phyloP scores from a whole-genome alignment of 2,888 invertebrate genomes.

The Pedicia rivosa region DNA sequence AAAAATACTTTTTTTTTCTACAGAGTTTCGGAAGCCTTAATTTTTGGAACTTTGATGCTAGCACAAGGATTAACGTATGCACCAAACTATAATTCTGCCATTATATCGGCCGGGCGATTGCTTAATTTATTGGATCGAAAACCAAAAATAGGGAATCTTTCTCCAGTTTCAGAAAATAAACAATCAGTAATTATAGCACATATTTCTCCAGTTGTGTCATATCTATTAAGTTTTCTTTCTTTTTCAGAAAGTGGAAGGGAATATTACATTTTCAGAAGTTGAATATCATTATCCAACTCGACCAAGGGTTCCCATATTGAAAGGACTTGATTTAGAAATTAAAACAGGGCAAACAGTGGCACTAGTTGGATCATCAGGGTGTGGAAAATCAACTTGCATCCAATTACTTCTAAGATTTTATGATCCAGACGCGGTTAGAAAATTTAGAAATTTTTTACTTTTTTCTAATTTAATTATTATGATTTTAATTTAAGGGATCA shows the following conservation, averaged over 20 bases:
- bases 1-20: constrained; percentile 23
- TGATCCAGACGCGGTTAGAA: constrained; percentile 48
- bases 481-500: too few relatives aligned
- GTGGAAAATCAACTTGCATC: constrained; percentile 68
- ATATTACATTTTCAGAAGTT: constrained; percentile 45
- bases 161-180: too few relatives aligned
- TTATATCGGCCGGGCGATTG: constrained; percentile 50
- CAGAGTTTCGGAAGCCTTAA: constrained; percentile 59
- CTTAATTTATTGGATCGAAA: constrained; percentile 45
- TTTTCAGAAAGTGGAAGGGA: constrained; percentile 29
- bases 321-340: constrained; percentile 49
- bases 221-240: too few relatives aligned
- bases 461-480: too few relatives aligned
- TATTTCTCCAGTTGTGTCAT: too few relatives aligned
- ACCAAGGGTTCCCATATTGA: constrained; percentile 53
- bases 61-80: constrained; percentile 63
- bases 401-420: constrained; percentile 67
- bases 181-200: constrained; percentile 26
- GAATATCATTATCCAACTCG: constrained; percentile 73
- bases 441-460: constrained; percentile 39
- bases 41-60: constrained; percentile 66
- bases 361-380: constrained; percentile 57
- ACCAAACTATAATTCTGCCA: constrained; percentile 59
- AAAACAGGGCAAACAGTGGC: constrained; percentile 57
- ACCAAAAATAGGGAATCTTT: constrained; percentile 40